phyloP scores from a whole-genome alignment of 2,113 vertebrate genomes.

The Gasterosteus nipponicus region DNA sequence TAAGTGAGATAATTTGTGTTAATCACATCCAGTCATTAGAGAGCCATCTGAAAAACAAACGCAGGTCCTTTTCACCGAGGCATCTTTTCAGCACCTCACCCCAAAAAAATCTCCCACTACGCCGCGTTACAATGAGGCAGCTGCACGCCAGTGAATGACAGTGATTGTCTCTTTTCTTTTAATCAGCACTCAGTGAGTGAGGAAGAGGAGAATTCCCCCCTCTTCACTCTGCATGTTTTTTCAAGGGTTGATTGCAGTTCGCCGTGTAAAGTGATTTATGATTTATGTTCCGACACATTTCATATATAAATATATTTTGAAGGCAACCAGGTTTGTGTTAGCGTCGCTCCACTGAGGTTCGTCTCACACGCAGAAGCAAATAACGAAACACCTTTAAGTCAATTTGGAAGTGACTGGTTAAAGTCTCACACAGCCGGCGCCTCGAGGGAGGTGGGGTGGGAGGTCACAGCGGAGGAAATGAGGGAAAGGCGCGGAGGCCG shows the following conservation, averaged over 20 bases:
- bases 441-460: constrained; percentile 21
- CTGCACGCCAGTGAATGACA: constrained; percentile 87
- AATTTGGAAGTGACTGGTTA: constrained; percentile 51
- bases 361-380: constrained; percentile 26
- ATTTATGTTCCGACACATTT: constrained; percentile 46
- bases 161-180: constrained; percentile 71
- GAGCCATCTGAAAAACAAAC: constrained; percentile 80
- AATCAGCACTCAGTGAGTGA: constrained; percentile 50
- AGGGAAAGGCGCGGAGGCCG: constrained; percentile 15
- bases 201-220: constrained; percentile 46
- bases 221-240: constrained; percentile 52
- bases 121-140: constrained; percentile 79
- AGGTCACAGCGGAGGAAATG: constrained; percentile 38
- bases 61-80: constrained; percentile 76
- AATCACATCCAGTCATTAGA: constrained; percentile 86
- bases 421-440: constrained; percentile 39
- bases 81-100: constrained; percentile 79
- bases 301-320: constrained; percentile 3
- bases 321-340: constrained; percentile 29
- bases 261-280: constrained; percentile 26
- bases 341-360: constrained; percentile 34
- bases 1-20: constrained; percentile 91
- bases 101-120: constrained; percentile 54
- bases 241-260: constrained; percentile 44
- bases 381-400: constrained; percentile 40